Evolutionary conservation across 2,113 vertebrate genomes (phyloP).

Genomic region (Hydropotes inermis): DNA sequence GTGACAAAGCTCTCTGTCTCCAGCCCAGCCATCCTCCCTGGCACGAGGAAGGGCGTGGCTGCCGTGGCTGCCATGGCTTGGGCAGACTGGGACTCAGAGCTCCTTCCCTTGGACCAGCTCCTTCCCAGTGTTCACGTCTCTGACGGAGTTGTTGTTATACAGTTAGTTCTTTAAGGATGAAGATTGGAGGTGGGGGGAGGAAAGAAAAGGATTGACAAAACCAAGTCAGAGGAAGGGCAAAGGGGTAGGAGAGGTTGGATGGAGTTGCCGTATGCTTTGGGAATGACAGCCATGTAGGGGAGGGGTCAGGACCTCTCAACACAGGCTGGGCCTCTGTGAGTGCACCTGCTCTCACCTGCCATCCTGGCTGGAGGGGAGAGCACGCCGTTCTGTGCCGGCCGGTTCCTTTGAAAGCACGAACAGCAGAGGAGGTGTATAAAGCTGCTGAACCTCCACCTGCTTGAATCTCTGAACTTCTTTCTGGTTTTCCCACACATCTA

Average conservation of each 20-base stretch:
- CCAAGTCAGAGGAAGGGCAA: not conserved
- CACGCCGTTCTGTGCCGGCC: too few species aligned
- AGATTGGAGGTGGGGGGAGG: not conserved
- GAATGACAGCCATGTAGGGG: too few species aligned
- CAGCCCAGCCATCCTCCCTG: slow-evolving; percentile 5
- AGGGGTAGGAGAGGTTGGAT: not conserved
- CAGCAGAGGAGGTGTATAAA: not conserved
- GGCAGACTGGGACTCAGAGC: not conserved
- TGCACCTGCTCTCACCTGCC: not conserved
- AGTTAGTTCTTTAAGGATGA: not conserved
- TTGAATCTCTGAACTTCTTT: not conserved
- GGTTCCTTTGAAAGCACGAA: not conserved
- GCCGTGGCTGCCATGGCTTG: not conserved
- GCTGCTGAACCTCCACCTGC: not conserved
- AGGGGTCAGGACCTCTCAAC: not conserved
- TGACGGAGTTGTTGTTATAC: too few species aligned
- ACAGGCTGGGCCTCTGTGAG: accelerated
- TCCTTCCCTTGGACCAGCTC: not conserved
- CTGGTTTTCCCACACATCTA: not conserved
- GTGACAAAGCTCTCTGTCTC: slow-evolving; percentile 41
- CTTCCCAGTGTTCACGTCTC: not conserved
- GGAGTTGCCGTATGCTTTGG: not conserved
- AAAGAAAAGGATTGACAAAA: not conserved
- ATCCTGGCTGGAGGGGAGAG: not conserved
- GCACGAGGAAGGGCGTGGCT: not conserved